Conservation (phyloP, 2,888 invertebrate genomes). For the Chymomyza amoena region DNA sequence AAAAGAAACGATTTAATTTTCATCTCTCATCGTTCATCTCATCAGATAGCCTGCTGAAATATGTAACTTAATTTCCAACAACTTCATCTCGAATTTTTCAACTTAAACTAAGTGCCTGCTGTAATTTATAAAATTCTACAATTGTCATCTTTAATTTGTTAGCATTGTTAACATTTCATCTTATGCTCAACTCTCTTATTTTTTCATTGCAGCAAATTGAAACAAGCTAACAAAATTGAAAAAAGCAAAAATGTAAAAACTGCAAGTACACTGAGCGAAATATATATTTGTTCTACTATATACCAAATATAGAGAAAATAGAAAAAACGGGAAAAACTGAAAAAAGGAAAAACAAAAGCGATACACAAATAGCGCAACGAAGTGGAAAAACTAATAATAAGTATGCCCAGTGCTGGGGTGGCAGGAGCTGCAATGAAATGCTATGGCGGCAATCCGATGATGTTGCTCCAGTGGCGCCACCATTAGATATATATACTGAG, state of each 20-base stretch:
- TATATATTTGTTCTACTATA: background rate
- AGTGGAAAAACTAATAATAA: conserved; percentile 25
- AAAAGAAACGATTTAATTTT: too few species aligned
- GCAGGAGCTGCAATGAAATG: conserved; percentile 26
- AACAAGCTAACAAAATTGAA: background rate
- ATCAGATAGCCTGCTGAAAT: too few species aligned
- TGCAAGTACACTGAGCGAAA: background rate
- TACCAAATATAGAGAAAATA: background rate
- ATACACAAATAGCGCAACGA: conserved; percentile 2
- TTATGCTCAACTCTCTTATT: background rate
- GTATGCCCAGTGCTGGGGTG: conserved; percentile 26
- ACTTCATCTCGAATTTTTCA: background rate
- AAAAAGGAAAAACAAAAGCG: background rate
- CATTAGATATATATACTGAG: background rate
- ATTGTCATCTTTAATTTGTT: background rate
- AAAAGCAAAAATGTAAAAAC: background rate
- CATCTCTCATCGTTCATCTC: too few species aligned
- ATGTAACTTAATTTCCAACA: background rate
- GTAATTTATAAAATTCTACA: background rate
- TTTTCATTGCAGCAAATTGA: conserved; percentile 10
- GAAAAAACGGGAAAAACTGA: background rate
- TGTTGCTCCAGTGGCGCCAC: background rate
- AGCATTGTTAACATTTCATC: background rate
- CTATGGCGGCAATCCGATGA: conserved; percentile 29
- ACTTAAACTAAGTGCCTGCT: background rate